Conservation (phyloP, 2,888 invertebrate genomes). For the Cataglyphis rosenhaueri region DNA sequence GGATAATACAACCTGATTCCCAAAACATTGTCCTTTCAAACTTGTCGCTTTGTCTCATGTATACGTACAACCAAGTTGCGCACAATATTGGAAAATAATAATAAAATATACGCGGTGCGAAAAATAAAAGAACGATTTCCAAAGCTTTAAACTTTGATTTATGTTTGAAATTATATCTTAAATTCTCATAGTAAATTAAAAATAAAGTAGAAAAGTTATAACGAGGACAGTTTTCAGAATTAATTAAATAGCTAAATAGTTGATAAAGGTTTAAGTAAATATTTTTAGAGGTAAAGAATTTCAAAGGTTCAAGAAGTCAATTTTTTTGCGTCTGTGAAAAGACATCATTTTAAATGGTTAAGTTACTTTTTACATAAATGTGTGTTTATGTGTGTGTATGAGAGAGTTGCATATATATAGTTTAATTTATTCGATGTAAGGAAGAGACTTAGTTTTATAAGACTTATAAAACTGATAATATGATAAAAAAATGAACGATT, state of each 20-base stretch:
- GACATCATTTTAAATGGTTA: neutral
- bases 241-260: neutral
- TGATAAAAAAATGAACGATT: neutral
- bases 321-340: neutral
- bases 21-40: conserved; percentile 35
- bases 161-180: neutral
- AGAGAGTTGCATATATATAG: neutral
- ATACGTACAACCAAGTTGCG: neutral
- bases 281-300: neutral
- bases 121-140: neutral
- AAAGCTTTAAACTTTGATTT: neutral
- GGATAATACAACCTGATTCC: conserved; percentile 9
- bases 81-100: conserved; percentile 19
- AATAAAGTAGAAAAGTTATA: neutral
- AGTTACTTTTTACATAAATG: neutral
- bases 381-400: neutral
- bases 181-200: neutral
- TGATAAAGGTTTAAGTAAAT: neutral
- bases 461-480: neutral
- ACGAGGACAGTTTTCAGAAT: no score
- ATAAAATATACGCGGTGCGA: conserved; percentile 13
- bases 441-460: neutral
- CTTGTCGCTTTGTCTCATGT: conserved; percentile 14
- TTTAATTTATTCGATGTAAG: neutral
- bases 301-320: neutral